These are phyloP conservation scores for Pocota personata DNA, from an alignment of 2,888 invertebrate species.

Conservation along the genomic window DNA sequence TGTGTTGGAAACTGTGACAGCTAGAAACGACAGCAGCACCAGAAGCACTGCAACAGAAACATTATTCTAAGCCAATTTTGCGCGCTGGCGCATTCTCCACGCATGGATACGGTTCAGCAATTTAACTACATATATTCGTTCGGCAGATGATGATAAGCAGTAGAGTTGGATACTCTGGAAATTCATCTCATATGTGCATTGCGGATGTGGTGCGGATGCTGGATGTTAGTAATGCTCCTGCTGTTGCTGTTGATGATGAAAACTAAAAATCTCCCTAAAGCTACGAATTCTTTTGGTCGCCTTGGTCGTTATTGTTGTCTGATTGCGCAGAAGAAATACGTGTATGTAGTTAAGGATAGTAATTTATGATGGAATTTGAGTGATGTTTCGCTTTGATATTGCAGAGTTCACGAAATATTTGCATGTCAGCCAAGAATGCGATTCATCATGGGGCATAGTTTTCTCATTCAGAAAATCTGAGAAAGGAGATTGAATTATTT, in stretches of 20 bases:
- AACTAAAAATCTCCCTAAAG: slow-evolving; percentile 68
- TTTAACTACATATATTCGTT: slow-evolving; percentile 73
- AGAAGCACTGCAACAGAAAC: slow-evolving; percentile 33
- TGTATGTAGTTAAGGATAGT: slow-evolving; percentile 6
- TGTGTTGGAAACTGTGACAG: slow-evolving; percentile 71
- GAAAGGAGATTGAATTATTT: neutral
- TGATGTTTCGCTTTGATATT: slow-evolving; percentile 52
- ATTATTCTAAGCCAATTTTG: slow-evolving; percentile 44
- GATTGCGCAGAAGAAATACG: slow-evolving; percentile 50
- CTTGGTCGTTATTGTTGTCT: slow-evolving; percentile 67
- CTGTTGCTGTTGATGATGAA: slow-evolving; percentile 52
- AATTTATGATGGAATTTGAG: slow-evolving; percentile 60
- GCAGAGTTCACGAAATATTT: slow-evolving; percentile 25
- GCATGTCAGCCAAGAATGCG: neutral
- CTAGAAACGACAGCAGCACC: slow-evolving; percentile 62
- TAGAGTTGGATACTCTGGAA: slow-evolving; percentile 24
- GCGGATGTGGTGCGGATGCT: slow-evolving; percentile 54
- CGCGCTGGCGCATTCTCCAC: slow-evolving; percentile 64
- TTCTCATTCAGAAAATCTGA: neutral
- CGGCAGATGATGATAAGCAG: slow-evolving; percentile 71
- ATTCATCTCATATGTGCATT: slow-evolving; percentile 41
- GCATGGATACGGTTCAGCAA: slow-evolving; percentile 71
- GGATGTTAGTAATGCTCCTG: slow-evolving; percentile 35
- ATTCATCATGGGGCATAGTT: neutral
- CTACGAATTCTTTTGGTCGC: slow-evolving; percentile 63